phyloP scores from a whole-genome alignment of 2,888 invertebrate species.

The Drosophila borealis region DNA sequence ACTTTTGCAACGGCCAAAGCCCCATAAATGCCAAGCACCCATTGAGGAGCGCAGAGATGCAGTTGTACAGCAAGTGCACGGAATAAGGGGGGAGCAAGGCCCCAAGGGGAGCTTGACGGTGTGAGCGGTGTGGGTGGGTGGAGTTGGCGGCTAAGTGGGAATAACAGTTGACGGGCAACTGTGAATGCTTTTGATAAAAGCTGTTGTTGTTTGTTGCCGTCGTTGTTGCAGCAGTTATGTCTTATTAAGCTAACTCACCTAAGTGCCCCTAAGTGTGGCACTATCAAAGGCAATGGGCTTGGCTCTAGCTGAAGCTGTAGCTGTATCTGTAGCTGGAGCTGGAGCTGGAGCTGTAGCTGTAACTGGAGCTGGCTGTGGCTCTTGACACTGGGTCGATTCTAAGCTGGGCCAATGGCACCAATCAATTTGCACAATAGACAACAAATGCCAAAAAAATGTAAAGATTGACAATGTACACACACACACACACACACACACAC shows the following conservation, averaged over 20 bases:
- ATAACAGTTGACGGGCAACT: constrained; percentile 16
- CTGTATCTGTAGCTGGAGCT: background rate
- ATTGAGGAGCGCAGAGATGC: constrained; percentile 38
- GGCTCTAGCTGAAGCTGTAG: constrained; percentile 3
- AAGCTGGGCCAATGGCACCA: constrained; percentile 36
- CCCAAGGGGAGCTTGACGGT: no score
- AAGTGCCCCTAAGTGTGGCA: constrained; percentile 33
- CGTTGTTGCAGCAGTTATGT: constrained; percentile 47
- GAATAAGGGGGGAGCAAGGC: no score
- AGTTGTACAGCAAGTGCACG: constrained; percentile 3
- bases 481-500: constrained; percentile 7
- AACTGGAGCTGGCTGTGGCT: background rate
- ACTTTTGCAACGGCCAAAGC: constrained; percentile 55
- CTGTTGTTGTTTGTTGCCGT: constrained; percentile 2
- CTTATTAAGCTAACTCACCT: constrained; percentile 47
- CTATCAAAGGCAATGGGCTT: constrained; percentile 16
- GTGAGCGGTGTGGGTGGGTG: background rate
- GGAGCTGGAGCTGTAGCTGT: background rate
- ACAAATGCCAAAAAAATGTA: constrained; percentile 41
- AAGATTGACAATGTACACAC: constrained; percentile 18
- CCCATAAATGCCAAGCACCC: constrained; percentile 75
- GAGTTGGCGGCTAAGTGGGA: constrained; percentile 14
- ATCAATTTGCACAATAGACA: constrained; percentile 52
- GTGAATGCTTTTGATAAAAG: constrained; percentile 15
- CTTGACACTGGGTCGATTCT: constrained; percentile 2